Evolutionary conservation across 2,888 invertebrate species (phyloP).

Genomic region (Amphipyra berbera): DNA sequence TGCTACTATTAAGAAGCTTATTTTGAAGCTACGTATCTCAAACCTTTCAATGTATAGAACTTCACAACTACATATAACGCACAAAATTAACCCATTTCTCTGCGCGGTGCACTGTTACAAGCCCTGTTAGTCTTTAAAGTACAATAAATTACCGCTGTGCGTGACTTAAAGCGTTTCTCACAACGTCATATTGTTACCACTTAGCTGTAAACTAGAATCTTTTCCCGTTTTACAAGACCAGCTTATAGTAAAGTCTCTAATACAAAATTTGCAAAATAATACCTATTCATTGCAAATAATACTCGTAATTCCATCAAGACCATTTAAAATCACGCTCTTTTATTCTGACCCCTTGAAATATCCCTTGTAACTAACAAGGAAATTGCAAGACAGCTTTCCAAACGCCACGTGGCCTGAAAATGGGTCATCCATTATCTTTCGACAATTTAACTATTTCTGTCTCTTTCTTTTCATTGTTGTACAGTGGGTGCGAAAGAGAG

Average conservation of each 20-base stretch:
- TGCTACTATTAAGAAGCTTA: too few species aligned
- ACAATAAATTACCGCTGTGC: slow-evolving; percentile 46
- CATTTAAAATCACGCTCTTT: slow-evolving; percentile 35
- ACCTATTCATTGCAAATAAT: slow-evolving; percentile 12
- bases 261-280: slow-evolving; percentile 23
- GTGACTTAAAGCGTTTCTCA: slow-evolving; percentile 45
- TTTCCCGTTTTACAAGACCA: slow-evolving; percentile 25
- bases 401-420: slow-evolving; percentile 82
- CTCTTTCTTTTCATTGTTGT: slow-evolving; percentile 61
- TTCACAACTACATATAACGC: not conserved
- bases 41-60: not conserved
- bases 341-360: slow-evolving; percentile 31
- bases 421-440: slow-evolving; percentile 83
- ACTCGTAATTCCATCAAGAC: slow-evolving; percentile 6
- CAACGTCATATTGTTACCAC: slow-evolving; percentile 44
- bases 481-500: slow-evolving; percentile 57
- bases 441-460: slow-evolving; percentile 70
- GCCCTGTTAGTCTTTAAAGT: slow-evolving; percentile 38
- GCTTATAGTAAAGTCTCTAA: slow-evolving; percentile 10
- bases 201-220: slow-evolving; percentile 31
- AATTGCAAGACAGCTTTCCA: slow-evolving; percentile 68
- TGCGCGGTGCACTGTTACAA: slow-evolving; percentile 34
- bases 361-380: slow-evolving; percentile 51
- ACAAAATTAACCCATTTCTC: slow-evolving; percentile 42
- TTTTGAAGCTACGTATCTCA: too few species aligned